phyloP scores from a whole-genome alignment of 2,888 invertebrate species.

The Xestia xanthographa region DNA sequence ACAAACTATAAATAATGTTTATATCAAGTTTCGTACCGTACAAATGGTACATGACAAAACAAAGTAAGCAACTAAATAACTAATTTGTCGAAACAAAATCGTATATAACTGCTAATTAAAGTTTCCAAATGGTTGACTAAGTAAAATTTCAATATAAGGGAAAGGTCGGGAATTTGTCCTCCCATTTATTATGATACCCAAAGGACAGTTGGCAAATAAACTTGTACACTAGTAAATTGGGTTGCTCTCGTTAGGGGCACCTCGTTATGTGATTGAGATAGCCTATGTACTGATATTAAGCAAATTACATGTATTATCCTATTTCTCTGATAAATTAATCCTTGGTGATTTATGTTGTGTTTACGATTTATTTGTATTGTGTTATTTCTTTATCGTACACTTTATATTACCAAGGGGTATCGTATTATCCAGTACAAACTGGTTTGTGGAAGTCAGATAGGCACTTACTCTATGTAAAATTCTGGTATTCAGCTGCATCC shows the following conservation, averaged over 20 bases:
- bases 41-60: neutral
- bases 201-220: constrained; percentile 87
- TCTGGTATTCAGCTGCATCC: neutral
- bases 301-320: constrained; percentile 67
- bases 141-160: constrained; percentile 83
- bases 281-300: constrained; percentile 76
- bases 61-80: neutral
- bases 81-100: constrained; percentile 15
- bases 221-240: constrained; percentile 88
- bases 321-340: constrained; percentile 59
- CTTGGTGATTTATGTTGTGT: constrained; percentile 33
- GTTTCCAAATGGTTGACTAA: constrained; percentile 73
- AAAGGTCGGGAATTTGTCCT: constrained; percentile 84
- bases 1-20: neutral
- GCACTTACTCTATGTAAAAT: neutral
- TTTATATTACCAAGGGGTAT: neutral
- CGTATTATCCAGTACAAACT: neutral
- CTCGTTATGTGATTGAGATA: constrained; percentile 86
- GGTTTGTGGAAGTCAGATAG: neutral
- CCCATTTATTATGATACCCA: constrained; percentile 85
- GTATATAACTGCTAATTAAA: constrained; percentile 71
- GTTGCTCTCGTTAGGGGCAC: constrained; percentile 84
- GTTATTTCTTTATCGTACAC: neutral
- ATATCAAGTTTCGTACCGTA: neutral
- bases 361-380: neutral